Conservation (phyloP, 2,113 vertebrate species). For the Egretta garzetta region DNA sequence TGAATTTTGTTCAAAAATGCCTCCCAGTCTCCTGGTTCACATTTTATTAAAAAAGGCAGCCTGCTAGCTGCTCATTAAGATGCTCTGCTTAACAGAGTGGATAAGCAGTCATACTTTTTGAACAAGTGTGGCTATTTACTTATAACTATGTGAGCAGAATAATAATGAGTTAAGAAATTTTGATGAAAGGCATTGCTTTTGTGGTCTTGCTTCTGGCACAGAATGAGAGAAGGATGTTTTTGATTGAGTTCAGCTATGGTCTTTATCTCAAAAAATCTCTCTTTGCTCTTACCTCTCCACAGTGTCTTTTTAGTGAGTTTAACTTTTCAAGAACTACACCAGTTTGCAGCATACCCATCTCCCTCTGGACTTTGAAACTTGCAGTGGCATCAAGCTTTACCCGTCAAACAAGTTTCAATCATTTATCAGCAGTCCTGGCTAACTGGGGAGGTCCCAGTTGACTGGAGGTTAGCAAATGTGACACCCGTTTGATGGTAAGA, state of each 20-base stretch:
- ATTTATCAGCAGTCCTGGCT: background rate
- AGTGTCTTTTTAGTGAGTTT: background rate
- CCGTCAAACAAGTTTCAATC: background rate
- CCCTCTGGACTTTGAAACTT: background rate
- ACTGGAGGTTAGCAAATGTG: background rate
- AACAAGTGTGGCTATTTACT: constrained; percentile 12
- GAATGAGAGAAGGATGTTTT: background rate
- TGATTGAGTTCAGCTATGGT: background rate
- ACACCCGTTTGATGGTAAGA: background rate
- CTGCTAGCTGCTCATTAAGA: background rate
- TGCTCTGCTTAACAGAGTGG: background rate
- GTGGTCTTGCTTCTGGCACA: background rate
- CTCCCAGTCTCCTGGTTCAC: background rate
- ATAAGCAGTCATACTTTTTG: background rate
- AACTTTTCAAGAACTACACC: background rate
- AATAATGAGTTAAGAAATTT: background rate
- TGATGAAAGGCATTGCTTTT: background rate
- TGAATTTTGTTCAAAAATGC: background rate
- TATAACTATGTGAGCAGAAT: background rate
- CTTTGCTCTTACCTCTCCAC: background rate
- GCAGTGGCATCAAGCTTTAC: background rate
- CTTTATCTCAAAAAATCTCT: background rate
- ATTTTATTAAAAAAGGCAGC: background rate
- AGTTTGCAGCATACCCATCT: background rate
- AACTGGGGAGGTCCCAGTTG: background rate